Conservation (phyloP, 2,797 vertebrate genomes). For the Schizothorax lantsangensis region DNA sequence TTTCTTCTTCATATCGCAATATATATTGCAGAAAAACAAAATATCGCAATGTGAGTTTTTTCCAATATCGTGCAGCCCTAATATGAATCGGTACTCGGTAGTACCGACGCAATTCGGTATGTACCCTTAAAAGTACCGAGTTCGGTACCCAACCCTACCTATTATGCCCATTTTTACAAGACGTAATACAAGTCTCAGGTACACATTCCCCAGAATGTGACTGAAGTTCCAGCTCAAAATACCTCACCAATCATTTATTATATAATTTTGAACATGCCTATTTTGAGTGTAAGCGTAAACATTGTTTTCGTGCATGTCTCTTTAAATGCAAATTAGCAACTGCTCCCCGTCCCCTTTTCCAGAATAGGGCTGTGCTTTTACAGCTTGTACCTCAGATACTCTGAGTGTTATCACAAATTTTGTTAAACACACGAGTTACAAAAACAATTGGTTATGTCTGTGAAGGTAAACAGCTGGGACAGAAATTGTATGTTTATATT, state of each 20-base stretch:
- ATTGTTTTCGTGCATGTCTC: background rate
- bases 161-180: background rate
- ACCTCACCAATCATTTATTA: background rate
- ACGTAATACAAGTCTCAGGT: background rate
- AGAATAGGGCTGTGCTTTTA: background rate
- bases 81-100: no score
- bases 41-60: no score
- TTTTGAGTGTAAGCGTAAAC: background rate
- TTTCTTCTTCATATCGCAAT: no score
- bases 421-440: no score
- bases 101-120: no score
- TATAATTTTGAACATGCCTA: background rate
- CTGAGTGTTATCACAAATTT: no score
- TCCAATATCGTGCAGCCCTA: no score
- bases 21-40: no score
- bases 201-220: background rate
- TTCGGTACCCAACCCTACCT: background rate
- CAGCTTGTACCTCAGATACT: background rate
- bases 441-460: no score
- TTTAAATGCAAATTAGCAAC: background rate
- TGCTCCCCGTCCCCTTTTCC: background rate
- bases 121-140: no score
- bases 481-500: background rate
- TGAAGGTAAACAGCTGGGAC: no score
- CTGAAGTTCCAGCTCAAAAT: background rate